Evolutionary conservation across 2,113 vertebrate species (phyloP), one percentile per base, ranked within the genome.

Genomic region (Panurus biarmicus): DNA sequence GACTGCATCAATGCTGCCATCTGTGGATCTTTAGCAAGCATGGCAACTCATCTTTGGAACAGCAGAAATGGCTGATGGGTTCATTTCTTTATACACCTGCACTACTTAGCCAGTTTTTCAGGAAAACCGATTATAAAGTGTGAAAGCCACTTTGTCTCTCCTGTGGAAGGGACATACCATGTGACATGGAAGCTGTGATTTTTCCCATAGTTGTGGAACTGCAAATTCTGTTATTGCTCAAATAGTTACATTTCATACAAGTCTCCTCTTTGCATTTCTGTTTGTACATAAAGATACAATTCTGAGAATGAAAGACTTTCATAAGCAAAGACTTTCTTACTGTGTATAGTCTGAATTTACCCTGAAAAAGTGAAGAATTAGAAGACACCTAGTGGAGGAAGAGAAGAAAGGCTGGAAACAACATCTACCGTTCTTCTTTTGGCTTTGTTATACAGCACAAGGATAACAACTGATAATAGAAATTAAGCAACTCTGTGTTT

Each of bases 1-100:
- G 85, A 24, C 58, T 92, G 90, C 35, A 17, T 71, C 67, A 91
- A 88, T 88, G 92, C 93, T 96, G 96, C 96, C 97, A 96, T 91
- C 97, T 97, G 47, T 2, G 3, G 95, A 61, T 86, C 73, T 50
- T 26, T n/a, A 47, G 22, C 22, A 42, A 48, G 70, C 75, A 95
- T 50, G 91, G 72, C 88, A 93, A 40, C 36, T 54, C 28, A 29
- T 65, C 44, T 69, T n/a, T 47, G 74, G 16, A 87, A 28, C 29
- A 36, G 53, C 38, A 47, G 48, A n/a, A 56, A 54, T 65, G 48
- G 33, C 38, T 65, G 38, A 14, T 9, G 15, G 33, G 23, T 38
- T 75, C 16, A 8, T 65, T 84, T 33, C 10, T 67, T 78, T 69
- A 11, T 24, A 29, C 5, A 69, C 10, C 23, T 79, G 29, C 18